Evolutionary conservation across 2,113 vertebrate species (phyloP), one percentile per base, ranked within the genome.

Genomic region (Serinus canaria): DNA sequence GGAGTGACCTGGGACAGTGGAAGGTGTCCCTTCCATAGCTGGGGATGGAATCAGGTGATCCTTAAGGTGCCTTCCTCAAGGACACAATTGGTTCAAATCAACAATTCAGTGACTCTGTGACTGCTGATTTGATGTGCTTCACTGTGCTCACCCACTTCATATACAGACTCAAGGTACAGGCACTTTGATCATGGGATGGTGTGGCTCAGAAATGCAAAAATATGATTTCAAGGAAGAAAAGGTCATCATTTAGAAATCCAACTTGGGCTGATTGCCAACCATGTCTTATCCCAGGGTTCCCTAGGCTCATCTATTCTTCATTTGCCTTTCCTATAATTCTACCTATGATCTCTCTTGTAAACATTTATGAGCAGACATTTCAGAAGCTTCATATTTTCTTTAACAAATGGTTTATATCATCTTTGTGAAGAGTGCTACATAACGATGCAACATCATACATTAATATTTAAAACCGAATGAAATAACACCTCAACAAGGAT

Each of bases 391-490:
- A 68, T 92, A 93, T 91, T 96, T 95, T 96, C 93, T 83, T 94
- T 93, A 95, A 95, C 88, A 94, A 97, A 94, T 21, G 10, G 68
- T 83, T 95, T 93, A 94, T 92, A 97, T 94, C 75, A 89, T 97
- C 92, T 90, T 92, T 93, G 92, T 96, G 92, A 97, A 92, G 59
- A 92, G 86, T 92, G 92, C 89, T 95, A 95, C 87, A 97, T 95
- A 97, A 96, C 72, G 86, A 95, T 95, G 96, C 90, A 97, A 96
- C 80, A 97, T 94, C 87, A 89, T 44, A 72, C 89, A 95, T 97
- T 97, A 97, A 97, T 98, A 97, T 98, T 97, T 98, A 97, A 95
- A 92, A 94, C 87, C 63, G 96, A 97, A 96, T 97, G 91, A 97
- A 96, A 97, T 95, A 97, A 97, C 52, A 95, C 89, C 95, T 96